Conservation (phyloP, 2,797 vertebrate genomes). For the Siniperca scherzeri region DNA sequence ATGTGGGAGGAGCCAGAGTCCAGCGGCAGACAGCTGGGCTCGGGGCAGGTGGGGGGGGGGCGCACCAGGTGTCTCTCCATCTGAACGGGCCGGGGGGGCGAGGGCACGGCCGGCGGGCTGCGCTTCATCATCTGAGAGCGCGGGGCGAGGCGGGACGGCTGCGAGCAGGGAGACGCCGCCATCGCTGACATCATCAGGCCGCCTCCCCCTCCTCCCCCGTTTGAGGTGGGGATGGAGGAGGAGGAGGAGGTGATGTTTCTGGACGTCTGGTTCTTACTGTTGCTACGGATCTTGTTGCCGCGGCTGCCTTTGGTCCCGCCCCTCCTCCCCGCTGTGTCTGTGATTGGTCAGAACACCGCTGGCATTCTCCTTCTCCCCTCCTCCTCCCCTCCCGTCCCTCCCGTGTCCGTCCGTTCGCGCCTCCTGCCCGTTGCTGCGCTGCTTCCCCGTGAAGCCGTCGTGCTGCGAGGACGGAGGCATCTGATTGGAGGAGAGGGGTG, state of each 20-base stretch:
- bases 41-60: slow-evolving; percentile 92
- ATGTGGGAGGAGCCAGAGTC: slow-evolving; percentile 91
- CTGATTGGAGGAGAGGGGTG: slow-evolving; percentile 84
- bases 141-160: slow-evolving; percentile 80
- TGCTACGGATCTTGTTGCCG: slow-evolving; percentile 78
- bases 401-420: slow-evolving; percentile 85
- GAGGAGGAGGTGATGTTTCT: slow-evolving; percentile 65
- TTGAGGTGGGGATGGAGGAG: slow-evolving; percentile 74
- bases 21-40: slow-evolving; percentile 92
- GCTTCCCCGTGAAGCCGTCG: slow-evolving; percentile 74
- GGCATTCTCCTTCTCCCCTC: slow-evolving; percentile 85
- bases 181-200: slow-evolving; percentile 70
- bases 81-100: slow-evolving; percentile 90
- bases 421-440: slow-evolving; percentile 86
- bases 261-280: slow-evolving; percentile 68
- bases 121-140: slow-evolving; percentile 88
- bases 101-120: slow-evolving; percentile 89
- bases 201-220: slow-evolving; percentile 70
- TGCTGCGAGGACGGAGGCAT: slow-evolving; percentile 75
- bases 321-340: slow-evolving; percentile 74
- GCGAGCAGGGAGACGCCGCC: slow-evolving; percentile 80
- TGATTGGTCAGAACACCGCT: slow-evolving; percentile 79
- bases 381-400: slow-evolving; percentile 51
- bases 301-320: slow-evolving; percentile 72
- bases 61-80: slow-evolving; percentile 93